Evolutionary conservation across 1,140 invertebrate genomes (phyloP), one percentile per base, ranked within the genome.

Genomic region (Daktulosphaira vitifoliae): DNA sequence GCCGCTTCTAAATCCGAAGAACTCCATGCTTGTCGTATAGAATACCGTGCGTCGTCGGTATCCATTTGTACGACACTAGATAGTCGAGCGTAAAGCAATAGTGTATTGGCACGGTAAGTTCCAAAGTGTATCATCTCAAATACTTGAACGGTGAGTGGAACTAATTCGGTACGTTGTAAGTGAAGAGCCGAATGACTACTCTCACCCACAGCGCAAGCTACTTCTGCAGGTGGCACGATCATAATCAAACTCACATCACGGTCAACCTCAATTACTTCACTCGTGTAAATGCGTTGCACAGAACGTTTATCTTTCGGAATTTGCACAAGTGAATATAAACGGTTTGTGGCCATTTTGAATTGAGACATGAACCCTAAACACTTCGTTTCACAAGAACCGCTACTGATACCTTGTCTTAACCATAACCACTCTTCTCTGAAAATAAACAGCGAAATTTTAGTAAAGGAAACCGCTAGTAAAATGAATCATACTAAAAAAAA

Each of bases 11-110:
- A 74, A 75, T 98, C 94, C 7, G 82, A 83, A 48, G 86, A 85
- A 16, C 92, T 96, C 74, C 96, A 97, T 0, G 95, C 94, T 78
- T 82, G 67, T 11, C 70, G 65, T 9, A 65, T 37, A 13, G 25
- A 86, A 72, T 96, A 92, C 65, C 92, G 91, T 3, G 94, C 93
- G 66, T 95, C 80, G 2, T 89, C 87, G 0, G 89, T 86, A 69
- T 97, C 94, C 71, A 96, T 79, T 76, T 98, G 94, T 18, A 97
- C 76, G 23, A 95, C 88, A 70, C 90, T 93, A 68, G 91, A 94
- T 3, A 97, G 76, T 38, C 91, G 83, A 0, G 90, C 89, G 76
- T 96, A 97, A 70, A 89, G 84, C 69, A 86, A 84, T 8, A 96
- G 85, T 22, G 96, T 86, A 59, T 86, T 86, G 20, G 81, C 82